Evolutionary conservation across 2,888 invertebrate genomes (phyloP).

Genomic region (Oscheius sp.): DNA sequence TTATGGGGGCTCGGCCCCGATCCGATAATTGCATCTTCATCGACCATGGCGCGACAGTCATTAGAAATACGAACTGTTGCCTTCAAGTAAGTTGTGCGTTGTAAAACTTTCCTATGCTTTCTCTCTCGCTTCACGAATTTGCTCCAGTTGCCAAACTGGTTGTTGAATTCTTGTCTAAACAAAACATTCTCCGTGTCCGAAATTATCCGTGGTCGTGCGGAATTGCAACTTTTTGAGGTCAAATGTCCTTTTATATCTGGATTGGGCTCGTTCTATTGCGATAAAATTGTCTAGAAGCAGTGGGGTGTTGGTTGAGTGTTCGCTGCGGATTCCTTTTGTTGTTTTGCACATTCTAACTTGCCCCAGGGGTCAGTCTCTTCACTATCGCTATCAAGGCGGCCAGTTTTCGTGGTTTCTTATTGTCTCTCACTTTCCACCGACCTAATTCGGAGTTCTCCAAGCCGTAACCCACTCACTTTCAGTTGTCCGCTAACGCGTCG

Average conservation of each 20-base stretch:
- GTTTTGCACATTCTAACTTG: conserved; percentile 20
- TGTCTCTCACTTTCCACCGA: conserved; percentile 20
- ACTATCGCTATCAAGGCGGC: conserved; percentile 25
- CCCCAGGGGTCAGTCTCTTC: conserved; percentile 24
- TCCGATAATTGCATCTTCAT: conserved; percentile 20
- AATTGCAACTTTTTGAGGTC: conserved; percentile 19
- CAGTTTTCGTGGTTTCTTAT: conserved; percentile 29
- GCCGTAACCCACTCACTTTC: conserved; percentile 21
- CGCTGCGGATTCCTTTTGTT: conserved; percentile 8
- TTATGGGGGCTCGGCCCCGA: conserved; percentile 14
- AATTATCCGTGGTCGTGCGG: background rate
- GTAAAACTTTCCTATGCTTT: background rate
- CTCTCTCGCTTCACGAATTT: conserved; percentile 2
- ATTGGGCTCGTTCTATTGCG: background rate
- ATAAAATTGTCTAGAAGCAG: background rate
- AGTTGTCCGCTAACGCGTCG: conserved; percentile 3
- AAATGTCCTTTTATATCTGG: background rate
- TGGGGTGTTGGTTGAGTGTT: background rate
- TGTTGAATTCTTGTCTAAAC: background rate
- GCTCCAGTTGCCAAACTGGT: conserved; percentile 8
- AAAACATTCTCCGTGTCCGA: background rate
- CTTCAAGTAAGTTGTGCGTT: background rate
- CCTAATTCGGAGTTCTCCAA: conserved; percentile 16
- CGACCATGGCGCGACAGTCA: background rate
- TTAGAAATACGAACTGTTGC: background rate